Evolutionary conservation across 1,140 invertebrate species (phyloP).

Genomic region (Macrotrachela quadricornifera): DNA sequence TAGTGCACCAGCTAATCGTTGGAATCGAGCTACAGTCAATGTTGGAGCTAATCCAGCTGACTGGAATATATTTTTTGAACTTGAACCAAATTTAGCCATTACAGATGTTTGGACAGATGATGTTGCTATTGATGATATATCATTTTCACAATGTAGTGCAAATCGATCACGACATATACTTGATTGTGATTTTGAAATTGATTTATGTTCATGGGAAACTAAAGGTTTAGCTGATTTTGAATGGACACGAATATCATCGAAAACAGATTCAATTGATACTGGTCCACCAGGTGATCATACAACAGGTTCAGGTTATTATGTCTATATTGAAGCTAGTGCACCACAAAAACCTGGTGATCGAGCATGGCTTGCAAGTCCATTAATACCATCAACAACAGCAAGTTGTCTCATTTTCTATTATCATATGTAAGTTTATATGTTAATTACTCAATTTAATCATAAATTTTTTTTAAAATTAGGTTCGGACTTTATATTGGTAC

Average conservation of each 20-base stretch:
- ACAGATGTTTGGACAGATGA: not conserved
- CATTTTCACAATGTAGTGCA: not conserved
- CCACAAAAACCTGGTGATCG: constrained; percentile 16
- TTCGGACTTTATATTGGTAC: too few species aligned
- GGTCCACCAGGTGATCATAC: constrained; percentile 8
- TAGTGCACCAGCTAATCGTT: too few species aligned
- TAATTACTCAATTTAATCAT: too few species aligned
- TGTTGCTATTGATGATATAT: not conserved
- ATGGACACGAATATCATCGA: constrained; percentile 43
- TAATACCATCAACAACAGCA: not conserved
- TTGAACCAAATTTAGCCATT: too few species aligned
- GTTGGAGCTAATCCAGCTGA: too few species aligned
- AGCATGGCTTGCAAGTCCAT: not conserved
- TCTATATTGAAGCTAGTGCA: constrained; percentile 20
- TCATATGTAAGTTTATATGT: constrained; percentile 26
- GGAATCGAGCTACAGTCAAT: too few species aligned
- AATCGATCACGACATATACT: not conserved
- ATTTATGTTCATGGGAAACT: constrained; percentile 50
- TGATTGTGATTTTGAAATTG: constrained; percentile 47
- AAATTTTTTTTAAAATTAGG: not conserved
- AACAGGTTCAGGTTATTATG: constrained; percentile 15
- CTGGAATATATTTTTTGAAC: too few species aligned
- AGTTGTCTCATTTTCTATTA: constrained; percentile 24
- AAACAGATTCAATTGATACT: constrained; percentile 32
- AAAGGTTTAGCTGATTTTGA: constrained; percentile 50